phyloP scores from a whole-genome alignment of 2,113 vertebrate species.

The Chionomys nivalis region DNA sequence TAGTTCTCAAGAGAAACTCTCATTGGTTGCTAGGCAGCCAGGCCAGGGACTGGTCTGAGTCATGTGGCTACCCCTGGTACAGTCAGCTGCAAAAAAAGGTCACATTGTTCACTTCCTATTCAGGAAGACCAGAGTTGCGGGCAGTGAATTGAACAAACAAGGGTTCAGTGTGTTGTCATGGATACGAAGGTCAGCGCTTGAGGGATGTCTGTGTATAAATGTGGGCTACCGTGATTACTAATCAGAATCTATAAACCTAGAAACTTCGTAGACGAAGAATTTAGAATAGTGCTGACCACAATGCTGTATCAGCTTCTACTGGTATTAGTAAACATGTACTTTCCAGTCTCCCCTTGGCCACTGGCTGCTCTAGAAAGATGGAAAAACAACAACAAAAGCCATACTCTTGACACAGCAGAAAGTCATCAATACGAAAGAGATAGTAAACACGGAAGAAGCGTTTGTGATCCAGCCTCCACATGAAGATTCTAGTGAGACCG shows the following conservation, averaged over 20 bases:
- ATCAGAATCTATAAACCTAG: neutral
- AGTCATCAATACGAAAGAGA: neutral
- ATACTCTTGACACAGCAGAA: neutral
- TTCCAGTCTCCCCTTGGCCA: neutral
- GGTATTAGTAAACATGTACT: neutral
- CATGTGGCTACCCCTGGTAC: neutral
- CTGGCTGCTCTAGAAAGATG: neutral
- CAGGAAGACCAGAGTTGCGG: neutral
- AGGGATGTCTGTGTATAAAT: neutral
- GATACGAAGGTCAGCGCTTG: rapidly evolving
- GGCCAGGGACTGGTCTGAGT: neutral
- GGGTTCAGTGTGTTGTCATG: neutral
- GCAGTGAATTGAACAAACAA: neutral
- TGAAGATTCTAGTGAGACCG: neutral
- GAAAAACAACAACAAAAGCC: neutral
- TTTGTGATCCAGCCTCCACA: neutral
- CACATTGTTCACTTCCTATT: neutral
- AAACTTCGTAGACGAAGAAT: neutral
- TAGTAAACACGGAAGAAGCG: neutral
- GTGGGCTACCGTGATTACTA: neutral
- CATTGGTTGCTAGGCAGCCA: neutral
- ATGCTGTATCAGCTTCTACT: neutral
- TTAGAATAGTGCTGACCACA: neutral
- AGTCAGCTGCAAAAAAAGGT: neutral
- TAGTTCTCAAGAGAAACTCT: neutral